These are phyloP conservation scores for Panonychus citri DNA, from an alignment of 1,140 invertebrate genomes.

Conservation along the genomic window DNA sequence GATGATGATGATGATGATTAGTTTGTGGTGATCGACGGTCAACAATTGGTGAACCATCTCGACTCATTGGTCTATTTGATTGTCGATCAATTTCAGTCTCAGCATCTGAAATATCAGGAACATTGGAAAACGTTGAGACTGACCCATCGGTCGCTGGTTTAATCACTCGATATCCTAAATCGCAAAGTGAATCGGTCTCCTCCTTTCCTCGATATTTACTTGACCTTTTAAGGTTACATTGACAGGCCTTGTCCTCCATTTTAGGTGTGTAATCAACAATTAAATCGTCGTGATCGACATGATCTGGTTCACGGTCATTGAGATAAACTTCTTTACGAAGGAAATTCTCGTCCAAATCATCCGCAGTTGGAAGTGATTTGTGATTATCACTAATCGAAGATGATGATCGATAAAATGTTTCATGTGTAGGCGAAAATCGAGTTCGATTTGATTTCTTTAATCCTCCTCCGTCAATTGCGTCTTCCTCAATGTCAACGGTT, in stretches of 20 bases:
- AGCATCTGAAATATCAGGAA: not conserved
- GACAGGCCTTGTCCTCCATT: constrained; percentile 1
- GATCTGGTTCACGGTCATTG: not conserved
- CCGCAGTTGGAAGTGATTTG: not conserved
- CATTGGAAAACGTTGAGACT: constrained; percentile 8
- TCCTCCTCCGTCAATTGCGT: not conserved
- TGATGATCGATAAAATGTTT: no score
- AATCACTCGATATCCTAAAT: not conserved
- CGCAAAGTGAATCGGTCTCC: no score
- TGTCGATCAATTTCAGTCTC: not conserved
- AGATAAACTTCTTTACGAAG: not conserved
- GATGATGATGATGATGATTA: no score
- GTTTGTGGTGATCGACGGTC: no score
- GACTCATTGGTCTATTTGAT: no score
- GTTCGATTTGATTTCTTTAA: not conserved
- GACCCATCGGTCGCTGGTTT: constrained; percentile 5
- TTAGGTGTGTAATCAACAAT: not conserved
- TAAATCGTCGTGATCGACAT: not conserved
- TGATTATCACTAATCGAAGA: not conserved
- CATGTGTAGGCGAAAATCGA: not conserved
- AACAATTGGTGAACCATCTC: no score
- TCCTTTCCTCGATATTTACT: not conserved
- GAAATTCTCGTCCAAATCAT: not conserved
- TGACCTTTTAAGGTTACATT: constrained; percentile 1
- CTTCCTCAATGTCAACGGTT: no score